Percentiles rank a stretch among this genome's conserved stretches.
phyloP scores from a whole-genome alignment of 2,888 invertebrate species.

The Beris morrisii region DNA sequence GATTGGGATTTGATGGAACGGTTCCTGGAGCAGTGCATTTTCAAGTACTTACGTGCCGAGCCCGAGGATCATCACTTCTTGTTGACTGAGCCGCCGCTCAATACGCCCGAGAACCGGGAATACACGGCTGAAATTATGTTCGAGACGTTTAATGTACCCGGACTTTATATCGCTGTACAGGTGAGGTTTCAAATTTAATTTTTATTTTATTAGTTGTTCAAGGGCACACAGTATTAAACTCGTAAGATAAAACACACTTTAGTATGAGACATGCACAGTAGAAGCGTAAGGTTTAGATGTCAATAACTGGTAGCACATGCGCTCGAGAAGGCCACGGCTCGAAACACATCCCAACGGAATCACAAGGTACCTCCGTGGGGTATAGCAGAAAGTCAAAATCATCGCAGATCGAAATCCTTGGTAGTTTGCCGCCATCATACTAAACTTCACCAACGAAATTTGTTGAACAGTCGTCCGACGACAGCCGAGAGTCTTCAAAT shows the following conservation, averaged over 20 bases:
- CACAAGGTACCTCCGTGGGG: too few relatives aligned
- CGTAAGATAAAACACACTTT: not conserved
- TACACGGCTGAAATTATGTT: slow-evolving; percentile 99
- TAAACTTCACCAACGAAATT: too few relatives aligned
- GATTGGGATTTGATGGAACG: slow-evolving; percentile 99
- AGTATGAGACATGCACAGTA: too few relatives aligned
- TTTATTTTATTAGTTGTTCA: not conserved
- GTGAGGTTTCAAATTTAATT: slow-evolving; percentile 36
- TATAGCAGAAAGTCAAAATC: too few relatives aligned
- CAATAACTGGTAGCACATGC: too few relatives aligned
- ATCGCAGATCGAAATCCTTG: too few relatives aligned
- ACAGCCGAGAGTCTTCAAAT: too few relatives aligned
- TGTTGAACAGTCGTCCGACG: too few relatives aligned
- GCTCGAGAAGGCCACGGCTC: too few relatives aligned
- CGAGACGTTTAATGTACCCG: slow-evolving; percentile 99
- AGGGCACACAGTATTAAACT: not conserved
- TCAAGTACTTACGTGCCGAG: slow-evolving; percentile 96
- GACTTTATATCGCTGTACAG: slow-evolving; percentile 98
- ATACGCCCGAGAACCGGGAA: slow-evolving; percentile 98
- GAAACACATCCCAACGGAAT: too few relatives aligned
- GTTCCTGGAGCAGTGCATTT: slow-evolving; percentile 97
- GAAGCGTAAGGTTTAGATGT: too few relatives aligned
- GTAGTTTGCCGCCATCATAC: too few relatives aligned
- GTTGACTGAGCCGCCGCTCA: slow-evolving; percentile 96
- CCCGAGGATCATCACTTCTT: slow-evolving; percentile 99